Percentiles rank a stretch among this genome's conserved stretches.
These are phyloP conservation scores for Drosophila recens DNA, from an alignment of 2,888 invertebrate genomes.

Conservation along the genomic window DNA sequence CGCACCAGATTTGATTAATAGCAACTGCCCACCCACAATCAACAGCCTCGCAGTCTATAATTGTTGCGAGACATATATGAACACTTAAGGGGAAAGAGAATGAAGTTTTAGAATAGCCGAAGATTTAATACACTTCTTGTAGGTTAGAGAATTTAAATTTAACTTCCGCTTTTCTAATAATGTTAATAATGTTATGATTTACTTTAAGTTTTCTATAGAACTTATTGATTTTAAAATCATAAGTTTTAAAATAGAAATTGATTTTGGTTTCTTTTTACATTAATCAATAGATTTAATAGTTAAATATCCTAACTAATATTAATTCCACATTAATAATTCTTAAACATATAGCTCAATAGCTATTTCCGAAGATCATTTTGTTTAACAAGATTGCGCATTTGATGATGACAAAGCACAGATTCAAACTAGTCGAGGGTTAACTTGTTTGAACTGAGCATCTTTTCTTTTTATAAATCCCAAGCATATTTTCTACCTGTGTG, in stretches of 20 bases:
- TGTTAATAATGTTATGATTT: too few species aligned
- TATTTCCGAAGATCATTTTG: not conserved
- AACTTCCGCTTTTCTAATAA: too few species aligned
- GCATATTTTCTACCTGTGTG: constrained; percentile 9
- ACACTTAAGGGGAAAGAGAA: not conserved
- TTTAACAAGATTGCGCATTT: not conserved
- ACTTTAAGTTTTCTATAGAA: too few species aligned
- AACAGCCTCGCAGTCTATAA: constrained; percentile 52
- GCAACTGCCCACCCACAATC: constrained; percentile 66
- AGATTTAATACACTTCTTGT: constrained; percentile 2
- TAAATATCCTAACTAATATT: too few species aligned
- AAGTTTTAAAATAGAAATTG: too few species aligned
- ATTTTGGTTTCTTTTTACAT: too few species aligned
- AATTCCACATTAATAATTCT: too few species aligned
- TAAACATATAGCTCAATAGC: too few species aligned
- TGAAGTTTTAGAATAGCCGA: not conserved
- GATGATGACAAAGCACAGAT: too few species aligned
- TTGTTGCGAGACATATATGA: constrained; percentile 36
- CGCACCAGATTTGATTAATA: constrained; percentile 71
- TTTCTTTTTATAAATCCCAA: constrained; percentile 1
- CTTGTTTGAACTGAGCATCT: not conserved
- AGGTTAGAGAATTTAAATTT: not conserved
- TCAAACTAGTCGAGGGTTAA: not conserved
- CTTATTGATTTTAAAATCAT: too few species aligned
- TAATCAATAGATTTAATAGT: too few species aligned